Base-by-base conservation (phyloP, 2,797 vertebrate genomes). In the Acanthopagrus latus region DNA sequence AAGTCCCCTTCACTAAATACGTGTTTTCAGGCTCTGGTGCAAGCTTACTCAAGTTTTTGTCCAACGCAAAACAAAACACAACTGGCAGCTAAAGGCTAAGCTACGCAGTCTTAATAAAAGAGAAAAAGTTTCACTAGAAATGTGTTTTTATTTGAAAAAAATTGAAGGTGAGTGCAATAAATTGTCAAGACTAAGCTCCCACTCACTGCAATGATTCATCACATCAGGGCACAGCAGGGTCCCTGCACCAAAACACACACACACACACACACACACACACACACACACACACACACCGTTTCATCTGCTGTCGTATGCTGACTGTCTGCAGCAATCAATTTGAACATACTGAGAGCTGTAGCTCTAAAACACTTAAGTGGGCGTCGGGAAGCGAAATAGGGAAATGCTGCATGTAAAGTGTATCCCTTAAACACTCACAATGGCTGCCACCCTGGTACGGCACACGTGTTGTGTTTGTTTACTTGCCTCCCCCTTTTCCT, bases 201-300 rank as follows among this genome's bases (percentile, higher is more conserved):
- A 69, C 67, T 29, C 41, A 47, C 23, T 33, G 23, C n/a, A 55
- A 13, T 20, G n/a, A 69, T 4, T 69, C 57, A 63, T 50, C 13
- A 27, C 21, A 7, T 38, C 27, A 57, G 18, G 44, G 20, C 62
- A 27, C 44, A 43, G 25, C 60, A 23, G 13, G 23, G 7, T 27
- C 44, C 27, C 54, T 23, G 29, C 48, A 44, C 38, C 21, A 27
- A 27, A 64, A 29, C 57, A 33, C 18, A 16, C 48, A 38, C 33
- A 52, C 33, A 52, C 38, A 38, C 33, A 52, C 23, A n/a, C n/a
- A n/a, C n/a, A n/a, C n/a, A n/a, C n/a, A n/a, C n/a, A n/a, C n/a
- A n/a, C n/a, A 27, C 56, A 33, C 17, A 14, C 48, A 27, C 29
- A 52, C 38, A 33, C 38, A 52, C 23, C 58, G 41, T 56, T 20